A percentile compares a stretch with the other conserved stretches of the same genome.
Conservation (phyloP, 1,140 invertebrate species). For the Pinna nobilis region DNA sequence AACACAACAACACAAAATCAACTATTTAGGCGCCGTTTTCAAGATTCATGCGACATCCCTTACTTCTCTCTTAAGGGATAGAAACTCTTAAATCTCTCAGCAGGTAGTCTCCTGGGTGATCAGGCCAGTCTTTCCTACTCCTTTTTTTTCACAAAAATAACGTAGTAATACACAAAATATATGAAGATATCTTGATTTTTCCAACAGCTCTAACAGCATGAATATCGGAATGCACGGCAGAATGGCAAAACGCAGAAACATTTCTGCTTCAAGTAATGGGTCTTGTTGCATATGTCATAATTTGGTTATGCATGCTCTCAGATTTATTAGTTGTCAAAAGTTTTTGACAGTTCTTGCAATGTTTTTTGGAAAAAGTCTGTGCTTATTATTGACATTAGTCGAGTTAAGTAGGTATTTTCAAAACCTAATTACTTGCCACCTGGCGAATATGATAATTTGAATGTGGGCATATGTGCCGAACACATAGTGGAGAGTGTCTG, state of each 20-base stretch:
- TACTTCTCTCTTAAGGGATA: background rate
- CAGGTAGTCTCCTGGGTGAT: conserved; percentile 15
- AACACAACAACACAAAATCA: background rate
- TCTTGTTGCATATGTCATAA: conserved; percentile 22
- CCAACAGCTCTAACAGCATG: background rate
- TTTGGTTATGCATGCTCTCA: conserved; percentile 10
- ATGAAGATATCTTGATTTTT: background rate
- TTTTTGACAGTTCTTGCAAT: background rate
- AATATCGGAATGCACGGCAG: conserved; percentile 12
- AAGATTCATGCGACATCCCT: background rate
- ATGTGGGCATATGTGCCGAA: background rate
- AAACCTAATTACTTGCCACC: background rate
- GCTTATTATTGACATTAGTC: background rate
- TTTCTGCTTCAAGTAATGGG: conserved; percentile 15
- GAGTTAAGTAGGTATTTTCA: background rate
- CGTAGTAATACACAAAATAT: background rate
- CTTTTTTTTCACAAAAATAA: background rate
- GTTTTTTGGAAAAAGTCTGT: background rate
- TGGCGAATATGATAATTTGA: background rate
- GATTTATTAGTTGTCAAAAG: background rate
- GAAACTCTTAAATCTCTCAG: background rate
- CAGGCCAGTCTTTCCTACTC: conserved; percentile 7
- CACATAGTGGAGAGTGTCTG: background rate
- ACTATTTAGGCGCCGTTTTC: background rate
- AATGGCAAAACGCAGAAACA: conserved; percentile 20